Evolutionary conservation across 2,113 vertebrate species (phyloP).

Genomic region (Scomber colias): DNA sequence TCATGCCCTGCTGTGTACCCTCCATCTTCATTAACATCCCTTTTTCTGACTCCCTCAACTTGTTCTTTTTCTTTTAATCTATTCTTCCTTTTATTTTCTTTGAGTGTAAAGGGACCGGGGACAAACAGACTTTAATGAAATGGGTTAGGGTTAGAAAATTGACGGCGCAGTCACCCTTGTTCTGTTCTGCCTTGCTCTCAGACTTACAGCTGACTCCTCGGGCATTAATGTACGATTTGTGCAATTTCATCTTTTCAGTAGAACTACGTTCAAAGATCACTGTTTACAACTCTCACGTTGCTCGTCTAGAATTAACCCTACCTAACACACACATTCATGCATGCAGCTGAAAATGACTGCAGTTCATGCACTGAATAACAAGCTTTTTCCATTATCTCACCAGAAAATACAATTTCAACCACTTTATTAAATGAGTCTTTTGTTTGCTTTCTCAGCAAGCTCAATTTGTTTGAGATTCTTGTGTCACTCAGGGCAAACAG

Average conservation of each 20-base stretch:
- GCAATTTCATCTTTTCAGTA: constrained; percentile 8
- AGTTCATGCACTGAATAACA: constrained; percentile 26
- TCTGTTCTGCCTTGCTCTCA: constrained; percentile 13
- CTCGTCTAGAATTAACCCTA: constrained; percentile 34
- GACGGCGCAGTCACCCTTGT: constrained; percentile 4
- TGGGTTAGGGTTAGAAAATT: constrained; percentile 4
- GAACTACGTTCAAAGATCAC: constrained; percentile 24
- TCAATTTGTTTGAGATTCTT: constrained; percentile 1
- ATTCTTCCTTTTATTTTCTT: constrained; percentile 26
- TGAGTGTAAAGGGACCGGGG: constrained; percentile 4
- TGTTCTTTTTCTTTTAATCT: background rate
- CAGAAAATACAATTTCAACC: constrained; percentile 8
- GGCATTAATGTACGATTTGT: constrained; percentile 33
- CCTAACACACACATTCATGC: background rate
- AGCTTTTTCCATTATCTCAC: background rate
- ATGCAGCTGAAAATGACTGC: background rate
- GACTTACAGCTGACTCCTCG: background rate
- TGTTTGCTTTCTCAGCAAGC: background rate
- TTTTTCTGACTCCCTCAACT: constrained; percentile 8
- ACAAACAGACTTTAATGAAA: constrained; percentile 50
- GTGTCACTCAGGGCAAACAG: background rate
- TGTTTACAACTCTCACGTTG: constrained; percentile 27
- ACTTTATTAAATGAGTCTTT: constrained; percentile 28
- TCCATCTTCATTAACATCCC: constrained; percentile 51
- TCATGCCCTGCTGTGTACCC: constrained; percentile 44